Percentiles rank a stretch among this genome's conserved stretches.
Conservation (phyloP, 2,113 vertebrate genomes). For the Tupaia chinensis region DNA sequence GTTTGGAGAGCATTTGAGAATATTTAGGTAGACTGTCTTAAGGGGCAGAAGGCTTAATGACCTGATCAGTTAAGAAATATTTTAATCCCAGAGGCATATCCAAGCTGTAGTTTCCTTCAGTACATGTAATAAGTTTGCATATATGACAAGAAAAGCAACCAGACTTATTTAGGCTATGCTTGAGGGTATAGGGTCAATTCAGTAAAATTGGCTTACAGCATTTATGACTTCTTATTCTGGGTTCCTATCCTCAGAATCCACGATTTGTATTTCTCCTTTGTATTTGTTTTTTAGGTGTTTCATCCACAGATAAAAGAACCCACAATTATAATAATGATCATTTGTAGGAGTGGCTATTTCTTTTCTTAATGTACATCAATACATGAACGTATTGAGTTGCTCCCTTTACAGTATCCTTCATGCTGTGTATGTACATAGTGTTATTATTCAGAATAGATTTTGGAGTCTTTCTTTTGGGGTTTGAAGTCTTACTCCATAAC, state of each 20-base stretch:
- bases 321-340: not conserved
- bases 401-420: not conserved
- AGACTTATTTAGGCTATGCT: not conserved
- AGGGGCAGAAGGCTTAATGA: not conserved
- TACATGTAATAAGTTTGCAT: not conserved
- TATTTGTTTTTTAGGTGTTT: slow-evolving; percentile 1
- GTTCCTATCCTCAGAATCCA: not conserved
- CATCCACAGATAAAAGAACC: not conserved
- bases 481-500: not conserved
- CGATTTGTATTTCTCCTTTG: not conserved
- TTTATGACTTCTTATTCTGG: not conserved
- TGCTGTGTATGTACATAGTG: not conserved
- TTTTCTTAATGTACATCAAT: not conserved
- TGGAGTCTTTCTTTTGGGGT: not conserved
- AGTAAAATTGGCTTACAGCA: not conserved
- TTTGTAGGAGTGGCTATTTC: not conserved
- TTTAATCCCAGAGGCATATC: not conserved
- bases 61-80: slow-evolving; percentile 2
- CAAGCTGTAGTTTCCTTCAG: not conserved
- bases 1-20: not conserved
- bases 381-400: not conserved
- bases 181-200: not conserved
- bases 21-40: not conserved
- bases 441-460: not conserved
- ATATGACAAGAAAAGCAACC: not conserved